Conservation (phyloP, 92 coral and sea anemone species). For the Umimayanthus kanabou region DNA sequence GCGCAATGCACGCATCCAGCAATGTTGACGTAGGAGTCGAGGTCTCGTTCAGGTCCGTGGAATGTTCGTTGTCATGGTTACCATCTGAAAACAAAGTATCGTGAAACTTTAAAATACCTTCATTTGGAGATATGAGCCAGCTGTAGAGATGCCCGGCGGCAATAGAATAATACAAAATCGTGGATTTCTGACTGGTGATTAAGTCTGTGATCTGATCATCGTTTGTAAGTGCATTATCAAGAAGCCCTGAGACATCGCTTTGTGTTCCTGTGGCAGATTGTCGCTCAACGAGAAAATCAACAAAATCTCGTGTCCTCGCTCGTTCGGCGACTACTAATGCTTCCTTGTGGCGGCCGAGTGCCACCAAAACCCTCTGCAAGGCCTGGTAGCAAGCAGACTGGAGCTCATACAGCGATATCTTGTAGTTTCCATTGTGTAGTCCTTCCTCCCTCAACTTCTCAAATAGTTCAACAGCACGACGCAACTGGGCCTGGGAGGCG, state of each 20-base stretch:
- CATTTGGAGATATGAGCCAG: conserved; percentile 87
- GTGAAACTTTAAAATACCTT: conserved; percentile 91
- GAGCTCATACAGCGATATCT: conserved; percentile 85
- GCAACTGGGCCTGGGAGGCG: conserved; percentile 79
- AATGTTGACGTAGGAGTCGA: conserved; percentile 71
- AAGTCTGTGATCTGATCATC: conserved; percentile 88
- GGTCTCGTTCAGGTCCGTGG: conserved; percentile 75
- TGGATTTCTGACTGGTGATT: conserved; percentile 77
- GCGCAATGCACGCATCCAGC: conserved; percentile 88
- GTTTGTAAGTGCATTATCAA: conserved; percentile 57
- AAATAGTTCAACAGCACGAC: conserved; percentile 82
- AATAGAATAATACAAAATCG: conserved; percentile 81
- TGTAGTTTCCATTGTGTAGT: conserved; percentile 81
- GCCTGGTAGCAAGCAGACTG: conserved; percentile 93
- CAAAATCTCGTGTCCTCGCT: conserved; percentile 86
- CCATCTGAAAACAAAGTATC: conserved; percentile 89
- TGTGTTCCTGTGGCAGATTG: conserved; percentile 58
- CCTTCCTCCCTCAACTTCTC: conserved; percentile 91
- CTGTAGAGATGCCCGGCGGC: conserved; percentile 96
- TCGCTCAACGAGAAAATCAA: conserved; percentile 88
- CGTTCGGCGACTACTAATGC: conserved; percentile 97
- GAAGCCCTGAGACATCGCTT: conserved; percentile 47
- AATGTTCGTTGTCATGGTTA: conserved; percentile 61
- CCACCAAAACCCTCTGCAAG: conserved; percentile 92
- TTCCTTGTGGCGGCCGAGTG: conserved; percentile 77